phyloP scores from a whole-genome alignment of 1,140 invertebrate genomes.

The Papilio machaon region DNA sequence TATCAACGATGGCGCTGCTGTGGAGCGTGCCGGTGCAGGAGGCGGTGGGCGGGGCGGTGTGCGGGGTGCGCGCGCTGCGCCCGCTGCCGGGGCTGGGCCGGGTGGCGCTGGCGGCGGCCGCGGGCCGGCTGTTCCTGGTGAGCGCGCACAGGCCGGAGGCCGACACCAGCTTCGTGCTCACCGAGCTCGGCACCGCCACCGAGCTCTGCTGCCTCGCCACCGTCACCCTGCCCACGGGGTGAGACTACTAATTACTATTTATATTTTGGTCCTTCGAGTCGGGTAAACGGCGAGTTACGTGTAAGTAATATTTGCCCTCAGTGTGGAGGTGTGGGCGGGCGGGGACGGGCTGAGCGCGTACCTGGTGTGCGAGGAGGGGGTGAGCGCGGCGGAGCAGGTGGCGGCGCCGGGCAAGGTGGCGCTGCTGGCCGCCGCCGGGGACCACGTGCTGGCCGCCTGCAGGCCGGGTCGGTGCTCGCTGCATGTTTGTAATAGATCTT shows the following conservation, averaged over 20 bases:
- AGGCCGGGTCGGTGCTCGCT: constrained; percentile 78
- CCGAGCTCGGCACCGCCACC: constrained; percentile 87
- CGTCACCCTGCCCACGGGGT: constrained; percentile 61
- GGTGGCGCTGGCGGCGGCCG: constrained; percentile 60
- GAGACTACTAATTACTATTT: constrained; percentile 10
- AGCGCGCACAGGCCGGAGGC: constrained; percentile 86
- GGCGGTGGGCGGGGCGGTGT: constrained; percentile 61
- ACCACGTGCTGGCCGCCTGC: constrained; percentile 89
- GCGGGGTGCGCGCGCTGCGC: constrained; percentile 54
- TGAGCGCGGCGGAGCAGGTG: constrained; percentile 53
- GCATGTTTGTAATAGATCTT: not conserved
- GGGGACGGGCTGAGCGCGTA: constrained; percentile 66
- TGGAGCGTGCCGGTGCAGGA: constrained; percentile 62
- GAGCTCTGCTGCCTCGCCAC: constrained; percentile 81
- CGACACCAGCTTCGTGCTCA: constrained; percentile 88
- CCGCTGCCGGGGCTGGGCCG: constrained; percentile 50
- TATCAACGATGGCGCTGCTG: constrained; percentile 53
- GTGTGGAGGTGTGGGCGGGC: constrained; percentile 74
- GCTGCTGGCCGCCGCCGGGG: constrained; percentile 38
- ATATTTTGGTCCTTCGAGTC: not conserved
- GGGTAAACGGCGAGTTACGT: not conserved
- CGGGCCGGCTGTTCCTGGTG: constrained; percentile 81
- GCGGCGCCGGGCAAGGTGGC: constrained; percentile 55
- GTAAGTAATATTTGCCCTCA: constrained; percentile 38
- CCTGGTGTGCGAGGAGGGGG: constrained; percentile 60